A percentile compares a stretch with the other conserved stretches of the same genome.
phyloP scores from a whole-genome alignment of 1,140 invertebrate species.

The Cydia pomonella region DNA sequence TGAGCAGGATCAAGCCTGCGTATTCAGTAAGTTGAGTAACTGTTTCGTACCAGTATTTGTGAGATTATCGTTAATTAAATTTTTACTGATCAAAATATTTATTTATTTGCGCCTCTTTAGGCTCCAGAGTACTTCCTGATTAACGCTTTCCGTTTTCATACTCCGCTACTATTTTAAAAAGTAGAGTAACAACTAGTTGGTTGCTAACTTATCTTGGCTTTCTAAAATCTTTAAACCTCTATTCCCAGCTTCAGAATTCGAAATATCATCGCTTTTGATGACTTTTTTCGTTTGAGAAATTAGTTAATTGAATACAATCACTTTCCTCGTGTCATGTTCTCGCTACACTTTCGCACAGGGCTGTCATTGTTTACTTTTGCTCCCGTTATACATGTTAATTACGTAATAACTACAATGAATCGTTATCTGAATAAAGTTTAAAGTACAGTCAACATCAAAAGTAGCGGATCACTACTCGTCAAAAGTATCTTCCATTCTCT shows the following conservation, averaged over 20 bases:
- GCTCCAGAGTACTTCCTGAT: neutral
- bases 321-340: conserved; percentile 3
- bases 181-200: neutral
- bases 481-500: too few species aligned
- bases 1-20: too few species aligned
- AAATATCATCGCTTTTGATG: conserved; percentile 3
- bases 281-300: conserved; percentile 5
- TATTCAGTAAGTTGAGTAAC: too few species aligned
- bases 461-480: too few species aligned
- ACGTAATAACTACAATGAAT: too few species aligned
- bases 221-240: neutral
- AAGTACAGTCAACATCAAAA: too few species aligned
- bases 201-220: neutral
- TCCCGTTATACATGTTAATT: neutral
- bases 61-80: too few species aligned
- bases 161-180: neutral
- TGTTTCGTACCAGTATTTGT: too few species aligned
- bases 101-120: too few species aligned
- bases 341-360: conserved; percentile 16
- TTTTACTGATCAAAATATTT: too few species aligned
- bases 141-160: neutral
- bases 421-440: too few species aligned
- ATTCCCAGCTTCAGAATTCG: neutral
- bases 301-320: conserved; percentile 21
- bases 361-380: conserved; percentile 7